phyloP scores from a whole-genome alignment of 2,888 invertebrate species.

The Agonopterix arenella region DNA sequence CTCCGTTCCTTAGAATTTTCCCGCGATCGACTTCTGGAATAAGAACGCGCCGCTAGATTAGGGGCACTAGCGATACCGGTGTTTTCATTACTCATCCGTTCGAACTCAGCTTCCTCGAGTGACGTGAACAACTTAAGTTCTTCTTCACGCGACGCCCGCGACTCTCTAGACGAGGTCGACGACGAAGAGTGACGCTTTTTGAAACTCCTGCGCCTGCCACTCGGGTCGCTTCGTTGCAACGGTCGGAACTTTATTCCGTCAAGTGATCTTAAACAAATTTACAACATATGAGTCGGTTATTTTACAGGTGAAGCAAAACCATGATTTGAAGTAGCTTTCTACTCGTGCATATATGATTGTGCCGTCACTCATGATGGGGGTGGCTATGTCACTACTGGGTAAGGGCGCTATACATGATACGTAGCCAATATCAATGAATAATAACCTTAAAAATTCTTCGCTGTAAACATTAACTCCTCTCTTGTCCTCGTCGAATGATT shows the following conservation, averaged over 20 bases:
- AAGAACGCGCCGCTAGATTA: slow-evolving; percentile 69
- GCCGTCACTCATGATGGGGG: slow-evolving; percentile 10
- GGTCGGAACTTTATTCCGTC: slow-evolving; percentile 81
- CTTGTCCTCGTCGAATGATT: slow-evolving; percentile 71
- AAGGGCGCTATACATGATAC: slow-evolving; percentile 35
- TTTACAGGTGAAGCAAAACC: slow-evolving; percentile 41
- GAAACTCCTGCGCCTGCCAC: slow-evolving; percentile 77
- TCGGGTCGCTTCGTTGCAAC: slow-evolving; percentile 78
- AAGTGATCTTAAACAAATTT: slow-evolving; percentile 73
- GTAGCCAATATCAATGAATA: slow-evolving; percentile 44
- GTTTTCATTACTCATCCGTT: slow-evolving; percentile 45
- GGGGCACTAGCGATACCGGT: slow-evolving; percentile 54
- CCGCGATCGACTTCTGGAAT: slow-evolving; percentile 74
- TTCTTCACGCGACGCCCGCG: slow-evolving; percentile 79
- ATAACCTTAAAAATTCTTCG: slow-evolving; percentile 74
- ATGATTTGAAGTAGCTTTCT: slow-evolving; percentile 34
- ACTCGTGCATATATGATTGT: slow-evolving; percentile 44
- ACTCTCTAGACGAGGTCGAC: slow-evolving; percentile 77
- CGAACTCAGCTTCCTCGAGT: slow-evolving; percentile 78
- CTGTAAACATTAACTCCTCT: slow-evolving; percentile 45
- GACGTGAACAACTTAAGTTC: slow-evolving; percentile 80
- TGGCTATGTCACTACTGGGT: slow-evolving; percentile 46
- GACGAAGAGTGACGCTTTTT: slow-evolving; percentile 79
- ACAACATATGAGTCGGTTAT: slow-evolving; percentile 58
- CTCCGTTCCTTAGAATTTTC: slow-evolving; percentile 50